These are phyloP conservation scores for Plodia interpunctella DNA, from an alignment of 1,140 invertebrate genomes.

Conservation along the genomic window DNA sequence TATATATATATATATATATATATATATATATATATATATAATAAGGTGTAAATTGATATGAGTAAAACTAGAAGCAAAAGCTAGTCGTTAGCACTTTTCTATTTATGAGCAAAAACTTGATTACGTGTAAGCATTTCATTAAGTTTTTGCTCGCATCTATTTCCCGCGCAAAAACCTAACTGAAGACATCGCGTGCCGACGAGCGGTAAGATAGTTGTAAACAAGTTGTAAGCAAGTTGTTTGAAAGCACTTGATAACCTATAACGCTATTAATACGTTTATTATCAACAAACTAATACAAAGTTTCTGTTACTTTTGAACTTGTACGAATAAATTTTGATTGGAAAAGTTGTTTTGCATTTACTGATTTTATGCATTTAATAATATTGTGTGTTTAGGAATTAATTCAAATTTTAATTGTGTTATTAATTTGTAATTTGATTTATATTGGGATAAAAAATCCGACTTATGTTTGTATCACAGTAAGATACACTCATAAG, in stretches of 20 bases:
- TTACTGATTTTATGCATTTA: too few species aligned
- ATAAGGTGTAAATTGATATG: too few species aligned
- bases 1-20: too few species aligned
- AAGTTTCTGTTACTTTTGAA: neutral
- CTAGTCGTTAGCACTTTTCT: neutral
- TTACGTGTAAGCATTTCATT: constrained; percentile 6
- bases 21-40: too few species aligned
- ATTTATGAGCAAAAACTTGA: neutral
- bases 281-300: neutral
- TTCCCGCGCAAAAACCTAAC: neutral
- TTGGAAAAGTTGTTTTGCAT: neutral
- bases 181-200: constrained; percentile 2
- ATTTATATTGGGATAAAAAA: too few species aligned
- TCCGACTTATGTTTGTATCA: too few species aligned
- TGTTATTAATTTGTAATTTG: too few species aligned
- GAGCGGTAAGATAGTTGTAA: constrained; percentile 1
- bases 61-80: neutral
- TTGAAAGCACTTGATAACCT: neutral
- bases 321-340: neutral
- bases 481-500: too few species aligned
- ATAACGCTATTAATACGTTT: neutral
- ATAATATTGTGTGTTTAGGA: too few species aligned
- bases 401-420: too few species aligned
- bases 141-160: neutral
- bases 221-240: neutral